Conservation (phyloP, 2,888 invertebrate species). For the Chrysodeixis includens region DNA sequence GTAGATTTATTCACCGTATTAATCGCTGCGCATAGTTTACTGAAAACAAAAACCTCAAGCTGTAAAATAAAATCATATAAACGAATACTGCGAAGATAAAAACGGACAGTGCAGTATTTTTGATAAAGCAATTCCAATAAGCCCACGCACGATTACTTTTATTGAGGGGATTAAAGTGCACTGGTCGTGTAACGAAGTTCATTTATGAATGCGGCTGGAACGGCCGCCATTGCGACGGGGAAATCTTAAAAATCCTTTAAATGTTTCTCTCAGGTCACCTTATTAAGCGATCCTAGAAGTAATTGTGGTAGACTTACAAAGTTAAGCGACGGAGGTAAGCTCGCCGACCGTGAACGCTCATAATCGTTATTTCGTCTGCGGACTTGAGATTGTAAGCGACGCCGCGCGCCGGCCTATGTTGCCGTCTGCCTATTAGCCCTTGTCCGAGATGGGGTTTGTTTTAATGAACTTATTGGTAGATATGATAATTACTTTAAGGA, state of each 20-base stretch:
- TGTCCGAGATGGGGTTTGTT: slow-evolving; percentile 45
- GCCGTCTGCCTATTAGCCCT: slow-evolving; percentile 61
- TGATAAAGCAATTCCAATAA: slow-evolving; percentile 80
- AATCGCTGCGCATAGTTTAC: slow-evolving; percentile 38
- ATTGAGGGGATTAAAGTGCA: slow-evolving; percentile 81
- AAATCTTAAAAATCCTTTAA: slow-evolving; percentile 80
- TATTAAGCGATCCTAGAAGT: slow-evolving; percentile 83
- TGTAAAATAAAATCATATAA: slow-evolving; percentile 65
- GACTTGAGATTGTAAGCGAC: slow-evolving; percentile 83
- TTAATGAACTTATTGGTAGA: slow-evolving; percentile 32
- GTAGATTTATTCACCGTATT: slow-evolving; percentile 32
- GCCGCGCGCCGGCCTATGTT: slow-evolving; percentile 60
- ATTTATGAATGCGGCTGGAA: slow-evolving; percentile 65
- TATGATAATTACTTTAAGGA: slow-evolving; percentile 17
- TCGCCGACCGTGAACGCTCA: slow-evolving; percentile 76
- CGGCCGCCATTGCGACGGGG: slow-evolving; percentile 60
- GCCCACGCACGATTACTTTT: slow-evolving; percentile 81
- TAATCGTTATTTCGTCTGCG: slow-evolving; percentile 88
- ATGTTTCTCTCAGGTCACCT: slow-evolving; percentile 76
- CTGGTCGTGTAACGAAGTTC: slow-evolving; percentile 73
- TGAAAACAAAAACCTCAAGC: slow-evolving; percentile 55
- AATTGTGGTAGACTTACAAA: slow-evolving; percentile 87
- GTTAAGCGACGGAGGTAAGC: slow-evolving; percentile 84
- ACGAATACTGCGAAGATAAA: slow-evolving; percentile 66
- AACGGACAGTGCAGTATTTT: slow-evolving; percentile 74